Evolutionary conservation across 2,888 invertebrate genomes (phyloP), one percentile per base, ranked within the genome.

Genomic region (Diploptera punctata): DNA sequence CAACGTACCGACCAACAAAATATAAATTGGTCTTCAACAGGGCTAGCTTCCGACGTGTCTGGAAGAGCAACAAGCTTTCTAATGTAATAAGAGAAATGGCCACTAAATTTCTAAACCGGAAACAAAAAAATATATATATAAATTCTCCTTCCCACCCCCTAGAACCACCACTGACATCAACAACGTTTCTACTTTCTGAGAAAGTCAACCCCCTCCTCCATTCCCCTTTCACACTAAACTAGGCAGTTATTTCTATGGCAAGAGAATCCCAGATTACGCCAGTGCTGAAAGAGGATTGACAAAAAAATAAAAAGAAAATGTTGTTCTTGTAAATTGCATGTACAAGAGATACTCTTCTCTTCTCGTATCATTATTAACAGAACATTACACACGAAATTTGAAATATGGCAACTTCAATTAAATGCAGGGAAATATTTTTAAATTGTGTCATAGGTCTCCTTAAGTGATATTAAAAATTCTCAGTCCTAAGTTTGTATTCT

Each of bases 11-110:
- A 65, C 44, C 44, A 65, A 65, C 44, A 43, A 65, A 65, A 65
- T 65, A 65, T 65, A 65, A 65, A 65, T 65, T 65, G 65, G 47
- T 65, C 65, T 65, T 65, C 65, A 65, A 26, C 65, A 47, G 9
- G 26, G 4, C 26, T n/a, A 24, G 44, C 44, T 47, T 47, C 26
- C 26, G 65, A 65, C 65, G 47, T 65, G 65, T 47, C 26, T 47
- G 21, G 26, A 47, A 65, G 65, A 29, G 57, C 31, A 29, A 54
- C 54, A 54, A 57, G 57, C 21, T 65, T 24, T 24, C 13, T 65
- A 65, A 65, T 65, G 65, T 65, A 65, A 65, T 47, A 65, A 65
- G 47, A 65, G 65, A 65, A 44, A 65, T 65, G 18, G 65, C 47
- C 65, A 65, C 65, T 65, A 65, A 65, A 65, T 65, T 65, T 47